Evolutionary conservation across 2,888 invertebrate genomes (phyloP).

Genomic region (Xestia c-nigrum): DNA sequence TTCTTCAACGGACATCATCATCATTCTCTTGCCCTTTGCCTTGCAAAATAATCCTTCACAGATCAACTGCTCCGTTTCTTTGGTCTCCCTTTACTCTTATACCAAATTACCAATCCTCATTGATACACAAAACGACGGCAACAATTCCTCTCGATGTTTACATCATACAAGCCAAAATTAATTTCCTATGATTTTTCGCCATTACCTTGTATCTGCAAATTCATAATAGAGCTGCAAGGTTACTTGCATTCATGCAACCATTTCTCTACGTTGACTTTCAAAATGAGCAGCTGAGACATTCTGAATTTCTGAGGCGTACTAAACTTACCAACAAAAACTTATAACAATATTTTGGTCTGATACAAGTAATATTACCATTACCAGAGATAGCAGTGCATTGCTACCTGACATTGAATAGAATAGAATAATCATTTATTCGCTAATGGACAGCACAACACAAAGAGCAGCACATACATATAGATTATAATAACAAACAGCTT

Average conservation of each 20-base stretch:
- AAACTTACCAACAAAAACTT: background rate
- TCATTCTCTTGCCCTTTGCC: too few relatives aligned
- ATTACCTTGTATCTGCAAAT: background rate
- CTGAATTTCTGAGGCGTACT: background rate
- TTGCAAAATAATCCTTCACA: too few relatives aligned
- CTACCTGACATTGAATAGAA: background rate
- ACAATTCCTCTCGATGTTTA: too few relatives aligned
- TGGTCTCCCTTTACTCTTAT: too few relatives aligned
- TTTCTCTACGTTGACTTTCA: slow-evolving; percentile 18
- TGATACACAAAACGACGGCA: too few relatives aligned
- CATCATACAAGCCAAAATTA: background rate
- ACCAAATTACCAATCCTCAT: too few relatives aligned
- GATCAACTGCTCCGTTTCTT: too few relatives aligned
- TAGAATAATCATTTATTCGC: too few relatives aligned
- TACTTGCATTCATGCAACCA: slow-evolving; percentile 9
- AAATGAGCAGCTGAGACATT: slow-evolving; percentile 26
- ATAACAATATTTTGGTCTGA: background rate
- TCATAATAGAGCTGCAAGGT: slow-evolving; percentile 16
- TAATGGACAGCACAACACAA: too few relatives aligned
- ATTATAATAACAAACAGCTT: too few relatives aligned
- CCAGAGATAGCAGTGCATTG: background rate
- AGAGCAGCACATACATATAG: too few relatives aligned
- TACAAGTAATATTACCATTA: background rate
- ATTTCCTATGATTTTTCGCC: background rate
- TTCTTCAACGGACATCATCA: background rate